Percentiles rank a stretch among this genome's conserved stretches.
These are phyloP conservation scores for Gulo gulo DNA, from an alignment of 2,113 vertebrate genomes.

Conservation along the genomic window DNA sequence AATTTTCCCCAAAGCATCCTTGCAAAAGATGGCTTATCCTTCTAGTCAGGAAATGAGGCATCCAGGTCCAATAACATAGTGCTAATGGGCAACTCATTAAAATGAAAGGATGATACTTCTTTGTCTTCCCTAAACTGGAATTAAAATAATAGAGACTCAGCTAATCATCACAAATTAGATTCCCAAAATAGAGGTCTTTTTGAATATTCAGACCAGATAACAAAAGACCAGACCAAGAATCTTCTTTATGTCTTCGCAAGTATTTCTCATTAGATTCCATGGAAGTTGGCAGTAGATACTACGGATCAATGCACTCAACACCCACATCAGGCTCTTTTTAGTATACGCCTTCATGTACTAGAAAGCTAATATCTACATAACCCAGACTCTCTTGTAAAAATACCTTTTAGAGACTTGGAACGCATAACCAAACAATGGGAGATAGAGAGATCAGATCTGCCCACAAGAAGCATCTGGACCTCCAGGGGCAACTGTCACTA, in stretches of 20 bases:
- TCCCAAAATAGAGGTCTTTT: conserved; percentile 11
- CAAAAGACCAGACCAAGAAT: background rate
- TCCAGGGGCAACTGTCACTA: background rate
- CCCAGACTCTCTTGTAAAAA: background rate
- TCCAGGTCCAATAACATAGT: background rate
- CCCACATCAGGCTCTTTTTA: background rate
- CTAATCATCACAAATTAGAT: background rate
- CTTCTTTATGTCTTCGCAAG: background rate
- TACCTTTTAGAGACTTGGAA: background rate
- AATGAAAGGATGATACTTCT: background rate
- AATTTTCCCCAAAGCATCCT: conserved; percentile 20
- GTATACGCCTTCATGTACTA: background rate
- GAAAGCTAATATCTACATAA: background rate
- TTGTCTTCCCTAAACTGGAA: background rate
- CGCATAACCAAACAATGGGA: background rate
- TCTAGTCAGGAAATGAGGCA: conserved; percentile 29
- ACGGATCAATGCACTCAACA: background rate
- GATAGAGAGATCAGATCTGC: background rate
- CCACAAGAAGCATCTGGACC: background rate
- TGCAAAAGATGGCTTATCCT: background rate
- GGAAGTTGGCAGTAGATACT: background rate
- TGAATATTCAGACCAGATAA: background rate
- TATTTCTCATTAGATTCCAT: background rate
- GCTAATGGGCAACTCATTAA: conserved; percentile 31
- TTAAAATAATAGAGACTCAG: background rate